Evolutionary conservation across 2,797 vertebrate species (phyloP).

Genomic region (Tinamus major): DNA sequence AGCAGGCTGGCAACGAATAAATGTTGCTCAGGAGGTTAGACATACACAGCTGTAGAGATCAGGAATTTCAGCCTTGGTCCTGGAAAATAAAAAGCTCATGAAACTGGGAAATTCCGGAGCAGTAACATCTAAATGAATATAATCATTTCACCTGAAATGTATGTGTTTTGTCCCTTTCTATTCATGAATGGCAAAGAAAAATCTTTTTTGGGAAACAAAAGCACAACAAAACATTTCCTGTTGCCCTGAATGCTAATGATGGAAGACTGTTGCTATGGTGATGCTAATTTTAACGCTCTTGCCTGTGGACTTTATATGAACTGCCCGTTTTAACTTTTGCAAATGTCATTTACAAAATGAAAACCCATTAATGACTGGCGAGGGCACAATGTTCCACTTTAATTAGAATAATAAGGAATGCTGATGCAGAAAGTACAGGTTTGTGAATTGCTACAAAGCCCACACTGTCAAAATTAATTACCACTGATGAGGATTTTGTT

Average conservation of each 20-base stretch:
- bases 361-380: constrained; percentile 86
- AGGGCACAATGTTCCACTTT: constrained; percentile 85
- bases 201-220: constrained; percentile 77
- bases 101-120: background rate
- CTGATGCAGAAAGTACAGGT: constrained; percentile 84
- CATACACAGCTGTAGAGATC: constrained; percentile 54
- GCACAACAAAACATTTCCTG: constrained; percentile 81
- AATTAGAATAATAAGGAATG: constrained; percentile 87
- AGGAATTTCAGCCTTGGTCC: constrained; percentile 62
- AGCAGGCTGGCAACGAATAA: constrained; percentile 69
- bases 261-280: constrained; percentile 85
- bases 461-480: constrained; percentile 85
- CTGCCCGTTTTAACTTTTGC: constrained; percentile 85
- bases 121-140: background rate
- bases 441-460: constrained; percentile 82
- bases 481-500: constrained; percentile 74
- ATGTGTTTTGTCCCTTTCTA: constrained; percentile 43
- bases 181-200: constrained; percentile 71
- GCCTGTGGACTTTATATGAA: constrained; percentile 86
- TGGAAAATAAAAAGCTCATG: constrained; percentile 46
- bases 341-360: constrained; percentile 88
- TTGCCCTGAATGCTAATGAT: constrained; percentile 85
- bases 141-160: constrained; percentile 54
- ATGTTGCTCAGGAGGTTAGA: constrained; percentile 65
- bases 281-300: constrained; percentile 86